These are phyloP conservation scores for Hydrophis major DNA, from an alignment of 2,797 vertebrate genomes.

Conservation along the genomic window DNA sequence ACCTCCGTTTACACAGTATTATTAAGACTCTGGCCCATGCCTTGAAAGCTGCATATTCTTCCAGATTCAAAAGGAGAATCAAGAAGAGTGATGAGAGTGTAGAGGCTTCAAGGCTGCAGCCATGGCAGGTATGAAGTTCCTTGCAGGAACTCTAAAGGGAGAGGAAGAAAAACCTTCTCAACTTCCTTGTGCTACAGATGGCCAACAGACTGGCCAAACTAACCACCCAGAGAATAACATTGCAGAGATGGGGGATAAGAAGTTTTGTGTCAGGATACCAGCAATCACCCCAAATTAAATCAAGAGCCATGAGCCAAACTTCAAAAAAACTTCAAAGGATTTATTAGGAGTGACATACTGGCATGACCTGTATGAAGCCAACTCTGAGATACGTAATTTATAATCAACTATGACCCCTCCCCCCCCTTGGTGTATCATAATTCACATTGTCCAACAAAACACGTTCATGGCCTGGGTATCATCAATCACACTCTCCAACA, in stretches of 20 bases:
- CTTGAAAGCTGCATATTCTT: not conserved
- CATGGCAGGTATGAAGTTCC: not conserved
- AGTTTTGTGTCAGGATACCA: not conserved
- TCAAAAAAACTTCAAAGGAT: too few relatives aligned
- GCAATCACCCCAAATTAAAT: too few relatives aligned
- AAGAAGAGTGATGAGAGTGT: not conserved
- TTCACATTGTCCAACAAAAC: too few relatives aligned
- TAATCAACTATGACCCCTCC: too few relatives aligned
- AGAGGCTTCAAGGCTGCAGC: not conserved
- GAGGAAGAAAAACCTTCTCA: not conserved
- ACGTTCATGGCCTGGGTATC: too few relatives aligned
- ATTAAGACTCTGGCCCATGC: not conserved
- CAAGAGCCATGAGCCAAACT: too few relatives aligned
- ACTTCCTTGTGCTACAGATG: not conserved
- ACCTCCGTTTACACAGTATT: not conserved
- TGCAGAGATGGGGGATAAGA: not conserved
- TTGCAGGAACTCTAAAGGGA: not conserved
- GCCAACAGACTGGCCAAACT: not conserved
- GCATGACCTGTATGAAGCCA: too few relatives aligned
- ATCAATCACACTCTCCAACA: too few relatives aligned
- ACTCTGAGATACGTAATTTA: too few relatives aligned
- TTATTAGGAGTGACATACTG: too few relatives aligned
- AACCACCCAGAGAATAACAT: not conserved
- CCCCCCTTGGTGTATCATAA: too few relatives aligned
- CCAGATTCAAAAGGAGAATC: not conserved